Evolutionary conservation across 92 coral and sea anemone genomes (phyloP).

Genomic region (Palythoa grandiflora): DNA sequence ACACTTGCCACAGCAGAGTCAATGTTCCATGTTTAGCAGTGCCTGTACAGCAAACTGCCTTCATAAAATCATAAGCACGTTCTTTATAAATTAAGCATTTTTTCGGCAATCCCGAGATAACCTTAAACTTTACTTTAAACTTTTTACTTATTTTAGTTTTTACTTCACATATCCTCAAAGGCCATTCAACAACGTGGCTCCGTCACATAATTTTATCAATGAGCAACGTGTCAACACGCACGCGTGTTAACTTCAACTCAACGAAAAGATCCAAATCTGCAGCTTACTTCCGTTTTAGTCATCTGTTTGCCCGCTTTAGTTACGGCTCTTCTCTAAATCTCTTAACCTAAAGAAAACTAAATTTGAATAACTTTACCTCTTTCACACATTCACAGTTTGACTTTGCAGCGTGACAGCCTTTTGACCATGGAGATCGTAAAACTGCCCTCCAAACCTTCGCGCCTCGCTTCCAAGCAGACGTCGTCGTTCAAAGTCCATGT

Average conservation of each 20-base stretch:
- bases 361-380: not conserved
- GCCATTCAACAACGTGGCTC: too few relatives aligned
- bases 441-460: conserved; percentile 12
- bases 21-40: too few relatives aligned
- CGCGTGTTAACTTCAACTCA: not conserved
- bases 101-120: too few relatives aligned
- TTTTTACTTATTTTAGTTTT: too few relatives aligned
- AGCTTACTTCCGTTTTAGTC: not conserved
- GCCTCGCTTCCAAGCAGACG: conserved; percentile 35
- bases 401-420: not conserved
- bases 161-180: too few relatives aligned
- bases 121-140: too few relatives aligned
- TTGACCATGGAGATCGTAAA: not conserved
- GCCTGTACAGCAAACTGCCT: too few relatives aligned
- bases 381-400: not conserved
- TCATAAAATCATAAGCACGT: too few relatives aligned
- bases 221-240: not conserved
- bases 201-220: not conserved
- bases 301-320: not conserved
- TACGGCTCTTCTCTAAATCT: not conserved
- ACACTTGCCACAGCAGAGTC: too few relatives aligned
- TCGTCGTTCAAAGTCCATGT: conserved; percentile 35
- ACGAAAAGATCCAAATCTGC: not conserved
- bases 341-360: not conserved
- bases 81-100: too few relatives aligned